Evolutionary conservation across 2,113 vertebrate genomes (phyloP).

Genomic region (Henicopernis longicauda): DNA sequence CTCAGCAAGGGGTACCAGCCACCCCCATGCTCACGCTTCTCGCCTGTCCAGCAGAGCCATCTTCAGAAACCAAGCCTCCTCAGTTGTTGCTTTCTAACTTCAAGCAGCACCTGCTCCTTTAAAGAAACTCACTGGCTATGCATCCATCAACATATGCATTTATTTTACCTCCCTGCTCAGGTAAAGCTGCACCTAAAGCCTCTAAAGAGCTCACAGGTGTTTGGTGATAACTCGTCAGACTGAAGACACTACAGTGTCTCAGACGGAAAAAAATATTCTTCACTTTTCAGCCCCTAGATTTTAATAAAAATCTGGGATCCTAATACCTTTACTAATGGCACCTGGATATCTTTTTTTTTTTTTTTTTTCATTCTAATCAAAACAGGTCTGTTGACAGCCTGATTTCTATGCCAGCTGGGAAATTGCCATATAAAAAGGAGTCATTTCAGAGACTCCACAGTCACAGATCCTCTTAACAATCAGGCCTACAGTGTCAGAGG

Average conservation of each 20-base stretch:
- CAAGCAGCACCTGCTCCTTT: neutral
- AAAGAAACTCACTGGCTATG: neutral
- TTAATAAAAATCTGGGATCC: neutral
- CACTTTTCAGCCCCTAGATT: neutral
- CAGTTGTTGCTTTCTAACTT: neutral
- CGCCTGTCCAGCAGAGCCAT: neutral
- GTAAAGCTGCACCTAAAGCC: neutral
- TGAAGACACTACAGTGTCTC: neutral
- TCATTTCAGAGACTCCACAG: neutral
- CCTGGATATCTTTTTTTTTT: neutral
- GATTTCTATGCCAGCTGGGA: neutral
- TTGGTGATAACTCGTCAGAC: neutral
- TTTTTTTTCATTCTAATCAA: neutral
- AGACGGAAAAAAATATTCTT: neutral
- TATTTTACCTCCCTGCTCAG: neutral
- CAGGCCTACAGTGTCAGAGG: neutral
- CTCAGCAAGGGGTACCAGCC: neutral
- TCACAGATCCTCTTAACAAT: neutral
- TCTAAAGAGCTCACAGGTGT: neutral
- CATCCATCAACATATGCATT: neutral
- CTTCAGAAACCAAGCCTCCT: neutral
- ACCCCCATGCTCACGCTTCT: rapidly evolving
- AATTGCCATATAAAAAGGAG: neutral
- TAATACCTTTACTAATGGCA: neutral
- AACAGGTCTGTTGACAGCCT: neutral